These are phyloP conservation scores for Corvus cornix DNA, from an alignment of 2,113 vertebrate species.

Conservation along the genomic window DNA sequence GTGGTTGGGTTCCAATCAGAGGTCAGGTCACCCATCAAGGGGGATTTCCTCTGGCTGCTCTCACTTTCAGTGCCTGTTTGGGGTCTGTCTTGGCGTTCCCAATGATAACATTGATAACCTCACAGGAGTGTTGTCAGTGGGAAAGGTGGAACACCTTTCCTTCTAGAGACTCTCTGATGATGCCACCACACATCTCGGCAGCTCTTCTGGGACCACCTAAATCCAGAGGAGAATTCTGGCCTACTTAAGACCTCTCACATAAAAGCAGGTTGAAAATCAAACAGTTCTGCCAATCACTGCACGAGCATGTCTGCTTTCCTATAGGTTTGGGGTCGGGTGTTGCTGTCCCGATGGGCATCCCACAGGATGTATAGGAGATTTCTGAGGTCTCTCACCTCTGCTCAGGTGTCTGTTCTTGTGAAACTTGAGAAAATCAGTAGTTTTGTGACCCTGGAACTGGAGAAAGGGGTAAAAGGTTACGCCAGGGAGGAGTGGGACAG, in stretches of 20 bases:
- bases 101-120: neutral
- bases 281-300: neutral
- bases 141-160: neutral
- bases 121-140: neutral
- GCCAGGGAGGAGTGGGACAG: neutral
- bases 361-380: neutral
- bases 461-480: neutral
- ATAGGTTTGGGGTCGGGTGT: rapidly evolving
- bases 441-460: neutral
- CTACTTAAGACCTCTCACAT: neutral
- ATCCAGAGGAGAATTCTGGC: neutral
- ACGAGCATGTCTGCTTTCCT: neutral
- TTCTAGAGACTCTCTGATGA: neutral
- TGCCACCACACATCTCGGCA: neutral
- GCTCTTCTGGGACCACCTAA: neutral
- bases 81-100: neutral
- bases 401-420: neutral
- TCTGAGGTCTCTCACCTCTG: neutral
- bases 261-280: neutral
- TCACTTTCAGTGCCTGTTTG: neutral
- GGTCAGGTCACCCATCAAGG: neutral
- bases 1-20: neutral
- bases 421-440: neutral
- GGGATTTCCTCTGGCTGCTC: neutral
- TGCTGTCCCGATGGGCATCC: neutral